Base-by-base conservation (phyloP, 2,797 vertebrate genomes). In the Argya squamiceps region DNA sequence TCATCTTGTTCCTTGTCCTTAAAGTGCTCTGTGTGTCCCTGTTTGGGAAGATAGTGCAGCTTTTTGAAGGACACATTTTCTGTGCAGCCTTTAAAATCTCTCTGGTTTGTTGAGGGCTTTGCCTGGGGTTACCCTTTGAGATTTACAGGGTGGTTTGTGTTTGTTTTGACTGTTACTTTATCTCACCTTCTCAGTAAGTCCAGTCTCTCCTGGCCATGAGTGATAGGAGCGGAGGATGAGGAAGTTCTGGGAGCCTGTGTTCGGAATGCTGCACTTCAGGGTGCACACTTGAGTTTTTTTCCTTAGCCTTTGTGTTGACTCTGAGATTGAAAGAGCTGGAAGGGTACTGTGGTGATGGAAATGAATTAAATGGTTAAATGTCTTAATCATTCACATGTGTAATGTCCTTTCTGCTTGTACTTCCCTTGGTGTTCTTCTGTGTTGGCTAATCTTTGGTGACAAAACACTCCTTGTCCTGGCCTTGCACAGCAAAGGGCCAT, bases 101-200 rank as follows among this genome's bases (percentile, higher is more conserved):
- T 47, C 8, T 7, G 46, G 50, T 50, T 90, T 95, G 75, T 58
- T 64, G 64, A 55, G 50, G 17, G 5, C n/a, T 67, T 92, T 91
- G 63, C 32, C 64, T 87, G 76, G 63, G n/a, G 46, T 85, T 88
- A 60, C 62, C 32, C 69, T 93, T 87, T 56, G 88, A 90, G 94
- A 88, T 88, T 95, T 62, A 11, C 75, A 55, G 76, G 46, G 34
- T 1, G 1, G 49, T 83, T 60, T 73, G 41, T 87, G 80, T 80
- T 95, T 96, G 93, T 93, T 95, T 96, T 95, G 96, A 43, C 91
- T 95, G 69, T 86, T 81, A 41, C 53, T 81, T 97, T 96, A 91
- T 96, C 92, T 89, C 30, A 6, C 41, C 76, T 89, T 65, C 39
- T 55, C 36, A 34, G 27, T 11, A 56, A 75, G 56, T 70, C 20